These are phyloP conservation scores for Andricus quercusramuli DNA, from an alignment of 2,888 invertebrate species.

Conservation along the genomic window DNA sequence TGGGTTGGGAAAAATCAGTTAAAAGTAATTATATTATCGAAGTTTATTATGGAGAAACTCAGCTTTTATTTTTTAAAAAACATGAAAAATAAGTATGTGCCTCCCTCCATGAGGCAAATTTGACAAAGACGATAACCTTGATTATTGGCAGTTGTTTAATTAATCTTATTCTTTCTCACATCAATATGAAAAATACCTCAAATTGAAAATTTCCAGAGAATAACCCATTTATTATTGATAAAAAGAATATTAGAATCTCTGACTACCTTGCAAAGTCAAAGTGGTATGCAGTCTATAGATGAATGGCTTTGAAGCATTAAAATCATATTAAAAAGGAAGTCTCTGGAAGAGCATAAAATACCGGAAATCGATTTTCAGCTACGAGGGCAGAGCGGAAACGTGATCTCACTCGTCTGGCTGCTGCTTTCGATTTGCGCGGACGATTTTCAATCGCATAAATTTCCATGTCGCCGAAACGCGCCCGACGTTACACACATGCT, in stretches of 20 bases:
- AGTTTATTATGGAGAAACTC: too few species aligned
- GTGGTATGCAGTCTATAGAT: background rate
- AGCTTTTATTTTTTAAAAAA: too few species aligned
- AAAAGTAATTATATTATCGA: too few species aligned
- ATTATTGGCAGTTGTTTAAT: too few species aligned
- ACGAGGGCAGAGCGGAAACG: constrained; percentile 42
- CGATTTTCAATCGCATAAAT: constrained; percentile 57
- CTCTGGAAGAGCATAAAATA: constrained; percentile 35
- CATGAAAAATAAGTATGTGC: too few species aligned
- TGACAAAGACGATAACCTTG: too few species aligned
- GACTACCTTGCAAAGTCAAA: background rate
- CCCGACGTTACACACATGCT: constrained; percentile 47
- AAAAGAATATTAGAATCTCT: background rate
- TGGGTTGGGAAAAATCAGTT: too few species aligned
- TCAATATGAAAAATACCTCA: too few species aligned
- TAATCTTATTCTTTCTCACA: too few species aligned
- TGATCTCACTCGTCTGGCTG: constrained; percentile 38
- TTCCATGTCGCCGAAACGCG: constrained; percentile 51
- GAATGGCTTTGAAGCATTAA: constrained; percentile 1
- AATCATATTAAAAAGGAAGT: constrained; percentile 30
- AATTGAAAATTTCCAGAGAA: background rate
- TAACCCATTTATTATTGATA: background rate
- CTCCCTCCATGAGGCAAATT: too few species aligned
- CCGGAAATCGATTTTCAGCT: constrained; percentile 54
- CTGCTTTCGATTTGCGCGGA: constrained; percentile 49